These are phyloP conservation scores for Poeciliopsis occidentalis DNA, from an alignment of 2,113 vertebrate genomes.

Conservation along the genomic window DNA sequence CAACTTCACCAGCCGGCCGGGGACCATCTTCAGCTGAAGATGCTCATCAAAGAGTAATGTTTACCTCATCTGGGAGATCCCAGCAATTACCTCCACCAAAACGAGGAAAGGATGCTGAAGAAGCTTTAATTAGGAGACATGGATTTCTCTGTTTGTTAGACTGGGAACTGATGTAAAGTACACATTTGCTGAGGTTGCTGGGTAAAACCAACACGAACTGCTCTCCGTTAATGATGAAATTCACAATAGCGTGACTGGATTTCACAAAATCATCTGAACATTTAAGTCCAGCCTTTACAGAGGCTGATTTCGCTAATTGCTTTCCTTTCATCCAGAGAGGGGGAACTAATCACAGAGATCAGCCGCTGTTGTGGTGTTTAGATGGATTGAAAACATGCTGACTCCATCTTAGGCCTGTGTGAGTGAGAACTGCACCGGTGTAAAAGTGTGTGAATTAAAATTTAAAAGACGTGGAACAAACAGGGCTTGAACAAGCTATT, in stretches of 20 bases:
- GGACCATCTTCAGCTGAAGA: slow-evolving; percentile 24
- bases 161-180: slow-evolving; percentile 15
- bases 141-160: slow-evolving; percentile 27
- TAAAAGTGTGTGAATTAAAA: slow-evolving; percentile 9
- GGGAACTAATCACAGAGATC: slow-evolving; percentile 69
- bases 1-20: slow-evolving; percentile 36
- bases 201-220: slow-evolving; percentile 26
- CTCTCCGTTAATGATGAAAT: slow-evolving; percentile 54
- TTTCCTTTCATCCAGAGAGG: slow-evolving; percentile 71
- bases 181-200: slow-evolving; percentile 19
- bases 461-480: slow-evolving; percentile 12
- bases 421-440: slow-evolving; percentile 5
- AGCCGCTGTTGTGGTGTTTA: slow-evolving; percentile 44
- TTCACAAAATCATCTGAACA: slow-evolving; percentile 49
- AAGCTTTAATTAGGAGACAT: neutral
- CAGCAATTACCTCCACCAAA: slow-evolving; percentile 9
- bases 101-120: neutral
- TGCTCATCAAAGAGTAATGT: slow-evolving; percentile 51
- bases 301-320: slow-evolving; percentile 72
- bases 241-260: slow-evolving; percentile 45
- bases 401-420: slow-evolving; percentile 28
- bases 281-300: slow-evolving; percentile 43
- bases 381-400: slow-evolving; percentile 60
- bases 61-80: slow-evolving; percentile 1
- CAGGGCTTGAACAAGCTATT: neutral